These are phyloP conservation scores for Sander vitreus DNA, from an alignment of 2,113 vertebrate species.

Conservation along the genomic window DNA sequence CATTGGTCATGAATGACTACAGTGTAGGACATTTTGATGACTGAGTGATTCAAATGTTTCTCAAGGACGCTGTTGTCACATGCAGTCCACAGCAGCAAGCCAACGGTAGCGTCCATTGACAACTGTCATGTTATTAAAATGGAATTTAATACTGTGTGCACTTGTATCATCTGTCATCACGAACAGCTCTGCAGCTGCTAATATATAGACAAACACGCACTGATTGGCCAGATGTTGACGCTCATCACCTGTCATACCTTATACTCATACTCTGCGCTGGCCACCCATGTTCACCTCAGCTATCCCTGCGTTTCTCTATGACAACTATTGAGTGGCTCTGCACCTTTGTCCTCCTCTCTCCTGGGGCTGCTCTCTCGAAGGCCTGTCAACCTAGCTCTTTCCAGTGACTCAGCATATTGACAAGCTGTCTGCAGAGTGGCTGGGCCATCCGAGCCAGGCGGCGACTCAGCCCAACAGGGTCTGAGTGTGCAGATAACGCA, in stretches of 20 bases:
- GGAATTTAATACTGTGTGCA: not conserved
- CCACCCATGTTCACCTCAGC: not conserved
- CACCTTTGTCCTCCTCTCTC: conserved; percentile 36
- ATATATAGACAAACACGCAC: not conserved
- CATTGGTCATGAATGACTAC: too few relatives aligned
- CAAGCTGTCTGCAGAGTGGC: conserved; percentile 44
- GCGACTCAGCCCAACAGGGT: conserved; percentile 35
- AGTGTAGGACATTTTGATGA: too few relatives aligned
- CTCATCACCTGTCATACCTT: not conserved
- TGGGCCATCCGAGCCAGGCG: conserved; percentile 1
- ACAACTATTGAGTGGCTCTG: conserved; percentile 23
- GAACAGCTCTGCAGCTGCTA: not conserved
- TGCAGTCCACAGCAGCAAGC: not conserved
- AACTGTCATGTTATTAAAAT: not conserved
- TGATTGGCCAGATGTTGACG: not conserved
- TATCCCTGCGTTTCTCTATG: not conserved
- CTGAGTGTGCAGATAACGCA: conserved; percentile 24
- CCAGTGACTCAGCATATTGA: conserved; percentile 62
- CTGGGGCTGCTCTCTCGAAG: conserved; percentile 17
- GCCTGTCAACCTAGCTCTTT: conserved; percentile 37
- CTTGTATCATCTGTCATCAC: not conserved
- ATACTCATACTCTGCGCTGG: not conserved
- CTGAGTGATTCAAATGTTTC: not conserved
- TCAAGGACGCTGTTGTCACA: not conserved
- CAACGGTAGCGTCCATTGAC: not conserved